These are phyloP conservation scores for Nineta flava DNA, from an alignment of 2,888 invertebrate genomes.

Conservation along the genomic window DNA sequence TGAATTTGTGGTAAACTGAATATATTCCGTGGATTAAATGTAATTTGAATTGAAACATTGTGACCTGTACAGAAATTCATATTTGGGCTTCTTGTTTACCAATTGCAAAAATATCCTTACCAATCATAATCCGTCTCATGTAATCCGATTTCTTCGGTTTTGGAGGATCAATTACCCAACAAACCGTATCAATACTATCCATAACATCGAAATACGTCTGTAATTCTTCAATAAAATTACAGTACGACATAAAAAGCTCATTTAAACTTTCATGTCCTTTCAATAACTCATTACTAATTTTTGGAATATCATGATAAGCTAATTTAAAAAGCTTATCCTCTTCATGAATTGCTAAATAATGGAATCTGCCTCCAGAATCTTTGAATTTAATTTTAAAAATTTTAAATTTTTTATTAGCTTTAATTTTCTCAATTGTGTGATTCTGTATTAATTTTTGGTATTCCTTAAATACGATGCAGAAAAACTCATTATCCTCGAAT, in stretches of 20 bases:
- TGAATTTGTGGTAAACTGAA: conserved; percentile 23
- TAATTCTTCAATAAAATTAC: conserved; percentile 18
- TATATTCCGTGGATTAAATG: conserved; percentile 22
- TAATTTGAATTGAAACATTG: conserved; percentile 24
- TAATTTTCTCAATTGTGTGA: not conserved
- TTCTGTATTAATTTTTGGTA: not conserved
- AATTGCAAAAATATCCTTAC: conserved; percentile 18
- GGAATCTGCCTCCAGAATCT: not conserved
- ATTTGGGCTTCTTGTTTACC: too few relatives aligned
- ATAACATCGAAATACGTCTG: conserved; percentile 26
- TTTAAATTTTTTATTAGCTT: not conserved
- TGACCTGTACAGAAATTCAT: conserved; percentile 18
- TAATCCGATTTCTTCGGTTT: conserved; percentile 21
- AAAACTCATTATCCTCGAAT: not conserved
- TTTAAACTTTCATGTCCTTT: conserved; percentile 17
- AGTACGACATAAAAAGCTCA: conserved; percentile 19
- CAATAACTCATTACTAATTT: conserved; percentile 10
- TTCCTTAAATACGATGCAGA: not conserved
- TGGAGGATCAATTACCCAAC: conserved; percentile 28
- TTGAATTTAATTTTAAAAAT: not conserved
- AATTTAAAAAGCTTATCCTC: conserved; percentile 17
- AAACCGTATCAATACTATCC: conserved; percentile 24
- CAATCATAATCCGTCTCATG: conserved; percentile 25
- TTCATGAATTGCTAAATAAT: not conserved
- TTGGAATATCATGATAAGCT: conserved; percentile 18